phyloP scores from a whole-genome alignment of 2,113 vertebrate genomes.

The Syrrhaptes paradoxus region DNA sequence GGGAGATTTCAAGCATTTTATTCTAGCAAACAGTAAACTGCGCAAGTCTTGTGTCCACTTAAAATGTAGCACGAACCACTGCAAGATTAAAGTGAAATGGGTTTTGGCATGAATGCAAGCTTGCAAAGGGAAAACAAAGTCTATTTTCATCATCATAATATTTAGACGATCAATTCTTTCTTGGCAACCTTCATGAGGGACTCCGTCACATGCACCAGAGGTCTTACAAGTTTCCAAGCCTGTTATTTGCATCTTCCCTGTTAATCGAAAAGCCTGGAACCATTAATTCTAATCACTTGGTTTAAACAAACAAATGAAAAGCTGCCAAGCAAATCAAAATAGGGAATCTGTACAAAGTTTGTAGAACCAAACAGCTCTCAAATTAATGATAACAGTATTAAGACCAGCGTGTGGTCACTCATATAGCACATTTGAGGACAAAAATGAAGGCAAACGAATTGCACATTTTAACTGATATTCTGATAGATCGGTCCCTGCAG shows the following conservation, averaged over 20 bases:
- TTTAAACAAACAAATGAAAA: not conserved
- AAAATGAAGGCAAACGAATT: not conserved
- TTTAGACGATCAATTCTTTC: conserved; percentile 15
- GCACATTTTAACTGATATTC: fast-evolving
- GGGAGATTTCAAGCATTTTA: not conserved
- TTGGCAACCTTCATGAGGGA: not conserved
- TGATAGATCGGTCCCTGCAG: no score
- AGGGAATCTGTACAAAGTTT: not conserved
- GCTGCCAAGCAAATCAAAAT: not conserved
- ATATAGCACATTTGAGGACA: fast-evolving
- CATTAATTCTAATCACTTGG: not conserved
- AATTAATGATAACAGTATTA: not conserved
- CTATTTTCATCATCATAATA: not conserved
- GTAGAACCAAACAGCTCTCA: not conserved
- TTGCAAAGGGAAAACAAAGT: not conserved
- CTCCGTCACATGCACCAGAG: not conserved
- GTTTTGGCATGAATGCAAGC: not conserved
- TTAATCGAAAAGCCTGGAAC: not conserved
- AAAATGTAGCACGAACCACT: not conserved
- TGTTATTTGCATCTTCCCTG: not conserved
- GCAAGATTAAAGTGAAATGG: not conserved
- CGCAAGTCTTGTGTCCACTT: not conserved
- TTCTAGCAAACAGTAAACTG: not conserved
- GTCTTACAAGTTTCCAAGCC: not conserved
- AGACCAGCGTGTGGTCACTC: fast-evolving